Conservation (phyloP, 2,888 invertebrate species). For the Bedellia somnulentella region DNA sequence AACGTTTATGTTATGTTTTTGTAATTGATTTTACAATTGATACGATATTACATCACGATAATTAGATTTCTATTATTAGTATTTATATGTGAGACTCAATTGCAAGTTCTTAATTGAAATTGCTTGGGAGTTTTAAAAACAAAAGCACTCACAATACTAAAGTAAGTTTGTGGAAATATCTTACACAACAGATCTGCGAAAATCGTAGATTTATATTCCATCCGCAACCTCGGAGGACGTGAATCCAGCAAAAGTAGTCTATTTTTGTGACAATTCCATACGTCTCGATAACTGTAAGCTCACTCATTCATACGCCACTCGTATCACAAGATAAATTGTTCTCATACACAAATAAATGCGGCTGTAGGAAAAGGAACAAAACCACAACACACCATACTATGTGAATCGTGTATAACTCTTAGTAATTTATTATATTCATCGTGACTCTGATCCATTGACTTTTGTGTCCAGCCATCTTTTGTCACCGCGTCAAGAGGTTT, state of each 20-base stretch:
- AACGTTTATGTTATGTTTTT: too few species aligned
- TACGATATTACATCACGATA: too few species aligned
- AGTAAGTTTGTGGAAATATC: too few species aligned
- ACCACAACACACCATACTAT: slow-evolving; percentile 9
- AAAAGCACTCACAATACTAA: too few species aligned
- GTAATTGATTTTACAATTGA: too few species aligned
- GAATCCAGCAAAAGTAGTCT: slow-evolving; percentile 5
- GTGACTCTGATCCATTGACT: slow-evolving; percentile 48
- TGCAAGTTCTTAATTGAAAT: too few species aligned
- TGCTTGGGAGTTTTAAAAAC: too few species aligned
- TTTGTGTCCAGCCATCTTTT: slow-evolving; percentile 43
- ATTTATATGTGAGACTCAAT: too few species aligned
- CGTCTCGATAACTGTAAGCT: slow-evolving; percentile 35
- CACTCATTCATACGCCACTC: slow-evolving; percentile 45
- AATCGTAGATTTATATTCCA: too few species aligned
- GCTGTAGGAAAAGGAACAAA: slow-evolving; percentile 26
- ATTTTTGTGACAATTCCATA: slow-evolving; percentile 23
- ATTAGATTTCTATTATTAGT: too few species aligned
- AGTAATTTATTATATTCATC: slow-evolving; percentile 55
- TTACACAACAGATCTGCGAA: too few species aligned
- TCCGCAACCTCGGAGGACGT: too few species aligned
- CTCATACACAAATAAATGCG: slow-evolving; percentile 46
- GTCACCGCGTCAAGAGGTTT: slow-evolving; percentile 43
- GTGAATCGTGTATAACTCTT: slow-evolving; percentile 29
- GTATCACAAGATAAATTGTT: slow-evolving; percentile 53